Evolutionary conservation across 2,113 vertebrate genomes (phyloP).

Genomic region (Pelobates fuscus): DNA sequence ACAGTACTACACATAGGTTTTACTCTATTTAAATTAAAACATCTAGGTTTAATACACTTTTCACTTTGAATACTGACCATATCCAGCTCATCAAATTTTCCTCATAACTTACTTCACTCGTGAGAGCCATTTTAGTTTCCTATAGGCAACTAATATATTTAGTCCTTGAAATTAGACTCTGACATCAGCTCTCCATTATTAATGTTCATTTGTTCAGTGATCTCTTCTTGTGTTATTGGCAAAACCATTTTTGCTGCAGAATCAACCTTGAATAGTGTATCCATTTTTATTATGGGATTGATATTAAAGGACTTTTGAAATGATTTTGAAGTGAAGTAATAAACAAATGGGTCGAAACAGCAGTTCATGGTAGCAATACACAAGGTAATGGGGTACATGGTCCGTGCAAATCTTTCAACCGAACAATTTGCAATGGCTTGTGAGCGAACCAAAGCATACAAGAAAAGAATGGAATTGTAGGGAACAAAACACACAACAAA

Average conservation of each 20-base stretch:
- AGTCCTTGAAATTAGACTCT: slow-evolving; percentile 73
- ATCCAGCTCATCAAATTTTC: slow-evolving; percentile 8
- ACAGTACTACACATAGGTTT: slow-evolving; percentile 19
- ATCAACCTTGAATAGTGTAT: slow-evolving; percentile 81
- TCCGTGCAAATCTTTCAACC: slow-evolving; percentile 88
- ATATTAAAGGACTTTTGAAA: slow-evolving; percentile 94
- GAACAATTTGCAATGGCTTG: slow-evolving; percentile 87
- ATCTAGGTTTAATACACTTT: slow-evolving; percentile 33
- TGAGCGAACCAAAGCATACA: slow-evolving; percentile 91
- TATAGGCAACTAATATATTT: not conserved
- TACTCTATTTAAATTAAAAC: slow-evolving; percentile 40
- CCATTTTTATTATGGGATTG: slow-evolving; percentile 79
- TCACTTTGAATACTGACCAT: slow-evolving; percentile 45
- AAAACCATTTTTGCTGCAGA: slow-evolving; percentile 66
- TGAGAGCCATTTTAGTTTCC: slow-evolving; percentile 4
- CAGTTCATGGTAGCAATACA: slow-evolving; percentile 94
- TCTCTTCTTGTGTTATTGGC: slow-evolving; percentile 70
- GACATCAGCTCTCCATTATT: slow-evolving; percentile 80
- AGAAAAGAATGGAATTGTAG: slow-evolving; percentile 93
- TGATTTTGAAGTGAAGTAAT: slow-evolving; percentile 96
- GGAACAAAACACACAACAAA: slow-evolving; percentile 96
- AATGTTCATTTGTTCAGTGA: slow-evolving; percentile 67
- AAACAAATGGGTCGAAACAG: slow-evolving; percentile 95
- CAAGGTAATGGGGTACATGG: slow-evolving; percentile 90
- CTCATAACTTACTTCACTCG: slow-evolving; percentile 30